Evolutionary conservation across 1,140 invertebrate species (phyloP).

Genomic region (Heliothis subflexa): DNA sequence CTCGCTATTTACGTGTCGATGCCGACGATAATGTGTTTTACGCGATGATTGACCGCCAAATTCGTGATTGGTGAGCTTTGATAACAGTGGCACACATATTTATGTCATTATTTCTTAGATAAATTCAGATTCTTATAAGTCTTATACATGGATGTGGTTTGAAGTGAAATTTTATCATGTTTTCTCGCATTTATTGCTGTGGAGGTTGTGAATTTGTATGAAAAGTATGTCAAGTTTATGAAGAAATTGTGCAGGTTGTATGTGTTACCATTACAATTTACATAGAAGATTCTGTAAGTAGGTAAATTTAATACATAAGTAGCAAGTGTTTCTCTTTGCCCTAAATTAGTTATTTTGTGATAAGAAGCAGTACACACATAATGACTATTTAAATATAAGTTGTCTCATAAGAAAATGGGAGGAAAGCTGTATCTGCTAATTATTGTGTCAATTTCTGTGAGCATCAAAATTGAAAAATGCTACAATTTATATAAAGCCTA

Average conservation of each 20-base stretch:
- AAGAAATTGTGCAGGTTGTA: conserved; percentile 13
- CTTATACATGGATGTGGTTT: conserved; percentile 23
- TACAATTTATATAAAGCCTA: too few relatives aligned
- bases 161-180: conserved; percentile 22
- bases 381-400: neutral
- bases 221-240: conserved; percentile 34
- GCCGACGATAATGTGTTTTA: conserved; percentile 62
- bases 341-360: conserved; percentile 11
- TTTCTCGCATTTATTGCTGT: conserved; percentile 1
- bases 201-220: conserved; percentile 1
- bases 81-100: conserved; percentile 23
- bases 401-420: neutral
- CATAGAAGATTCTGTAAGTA: neutral
- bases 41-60: conserved; percentile 49
- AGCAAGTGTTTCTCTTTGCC: conserved; percentile 11
- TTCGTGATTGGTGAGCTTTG: conserved; percentile 32
- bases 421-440: neutral
- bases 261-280: conserved; percentile 1
- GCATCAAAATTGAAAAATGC: too few relatives aligned
- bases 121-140: conserved; percentile 25
- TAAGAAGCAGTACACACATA: conserved; percentile 6
- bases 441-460: neutral
- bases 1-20: conserved; percentile 76
- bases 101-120: neutral
- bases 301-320: neutral